Evolutionary conservation across 2,113 vertebrate species (phyloP).

Genomic region (Euleptes europaea): DNA sequence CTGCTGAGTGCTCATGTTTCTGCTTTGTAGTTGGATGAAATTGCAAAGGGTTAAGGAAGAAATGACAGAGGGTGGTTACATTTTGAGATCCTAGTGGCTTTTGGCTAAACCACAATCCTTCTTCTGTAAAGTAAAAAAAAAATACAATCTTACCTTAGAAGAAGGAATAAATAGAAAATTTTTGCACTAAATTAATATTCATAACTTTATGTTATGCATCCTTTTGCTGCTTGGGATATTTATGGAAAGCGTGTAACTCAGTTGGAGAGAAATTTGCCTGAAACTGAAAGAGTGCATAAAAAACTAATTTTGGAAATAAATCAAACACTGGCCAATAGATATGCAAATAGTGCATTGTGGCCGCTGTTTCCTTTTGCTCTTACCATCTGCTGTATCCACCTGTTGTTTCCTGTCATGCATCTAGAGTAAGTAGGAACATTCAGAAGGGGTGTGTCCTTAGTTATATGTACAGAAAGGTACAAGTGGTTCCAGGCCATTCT

Average conservation of each 20-base stretch:
- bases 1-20: neutral
- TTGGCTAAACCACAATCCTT: neutral
- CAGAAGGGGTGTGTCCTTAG: neutral
- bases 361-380: conserved; percentile 17
- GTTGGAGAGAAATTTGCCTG: too few species aligned
- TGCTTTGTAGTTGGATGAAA: neutral
- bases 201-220: neutral
- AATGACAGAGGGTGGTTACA: too few species aligned
- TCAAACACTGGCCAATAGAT: conserved; percentile 27
- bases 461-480: neutral
- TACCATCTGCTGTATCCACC: conserved; percentile 24
- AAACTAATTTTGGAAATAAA: conserved; percentile 10
- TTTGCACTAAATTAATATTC: neutral
- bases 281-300: too few species aligned
- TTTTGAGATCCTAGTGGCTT: too few species aligned
- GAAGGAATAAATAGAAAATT: neutral
- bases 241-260: neutral
- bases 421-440: neutral
- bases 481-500: neutral
- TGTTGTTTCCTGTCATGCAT: conserved; percentile 11
- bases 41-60: neutral
- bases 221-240: too few species aligned
- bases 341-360: conserved; percentile 13
- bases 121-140: too few species aligned
- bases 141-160: neutral